These are phyloP conservation scores for Pangasianodon hypophthalmus DNA, from an alignment of 2,113 vertebrate species.

Conservation along the genomic window DNA sequence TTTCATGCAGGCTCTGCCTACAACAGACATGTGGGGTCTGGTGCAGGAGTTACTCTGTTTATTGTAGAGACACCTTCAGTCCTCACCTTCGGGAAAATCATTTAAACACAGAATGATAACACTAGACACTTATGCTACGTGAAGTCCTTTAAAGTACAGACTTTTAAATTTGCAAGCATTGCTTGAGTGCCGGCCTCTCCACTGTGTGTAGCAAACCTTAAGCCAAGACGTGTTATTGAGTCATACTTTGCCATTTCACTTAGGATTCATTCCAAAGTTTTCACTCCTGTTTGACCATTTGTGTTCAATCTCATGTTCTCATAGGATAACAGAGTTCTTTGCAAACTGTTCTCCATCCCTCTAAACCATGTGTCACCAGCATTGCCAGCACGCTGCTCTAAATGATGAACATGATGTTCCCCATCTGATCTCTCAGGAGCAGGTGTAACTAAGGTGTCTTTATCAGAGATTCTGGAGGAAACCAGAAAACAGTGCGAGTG, in stretches of 20 bases:
- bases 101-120: neutral
- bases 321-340: neutral
- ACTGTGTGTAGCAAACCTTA: neutral
- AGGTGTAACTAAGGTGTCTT: neutral
- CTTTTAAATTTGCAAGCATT: neutral
- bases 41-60: neutral
- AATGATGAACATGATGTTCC: conserved; percentile 33
- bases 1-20: neutral
- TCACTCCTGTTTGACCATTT: neutral
- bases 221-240: neutral
- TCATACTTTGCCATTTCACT: neutral
- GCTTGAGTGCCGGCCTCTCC: neutral
- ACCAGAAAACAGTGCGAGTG: neutral
- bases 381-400: neutral
- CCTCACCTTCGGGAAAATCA: neutral
- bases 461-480: neutral
- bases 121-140: neutral
- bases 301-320: neutral
- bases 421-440: neutral
- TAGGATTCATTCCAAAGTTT: neutral
- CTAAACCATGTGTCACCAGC: neutral
- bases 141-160: neutral
- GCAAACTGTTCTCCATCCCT: neutral
- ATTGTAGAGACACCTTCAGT: neutral
- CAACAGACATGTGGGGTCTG: neutral